Conservation (phyloP, 2,113 vertebrate species). For the Ciconia stormi region DNA sequence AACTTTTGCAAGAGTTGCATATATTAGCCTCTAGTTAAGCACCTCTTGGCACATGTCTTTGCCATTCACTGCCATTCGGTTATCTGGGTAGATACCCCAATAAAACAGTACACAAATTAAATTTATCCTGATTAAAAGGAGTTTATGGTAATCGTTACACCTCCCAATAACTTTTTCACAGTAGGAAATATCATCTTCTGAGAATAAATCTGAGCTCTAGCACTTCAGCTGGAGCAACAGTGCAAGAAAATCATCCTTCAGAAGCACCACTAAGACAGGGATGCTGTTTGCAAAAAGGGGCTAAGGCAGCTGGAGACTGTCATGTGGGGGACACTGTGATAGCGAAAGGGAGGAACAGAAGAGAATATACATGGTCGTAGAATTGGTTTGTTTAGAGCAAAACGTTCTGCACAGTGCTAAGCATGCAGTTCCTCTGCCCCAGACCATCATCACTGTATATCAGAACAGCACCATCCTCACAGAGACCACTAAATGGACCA, state of each 20-base stretch:
- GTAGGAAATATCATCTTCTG: not conserved
- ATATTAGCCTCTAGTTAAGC: slow-evolving; percentile 24
- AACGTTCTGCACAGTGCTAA: not conserved
- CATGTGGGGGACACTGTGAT: too few species aligned
- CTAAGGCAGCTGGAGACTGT: not conserved
- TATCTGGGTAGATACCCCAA: not conserved
- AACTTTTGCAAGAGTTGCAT: slow-evolving; percentile 18
- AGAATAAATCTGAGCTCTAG: not conserved
- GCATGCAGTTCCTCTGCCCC: not conserved
- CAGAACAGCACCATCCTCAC: not conserved
- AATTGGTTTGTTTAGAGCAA: not conserved
- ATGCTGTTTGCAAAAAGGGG: not conserved
- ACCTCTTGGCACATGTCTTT: slow-evolving; percentile 22
- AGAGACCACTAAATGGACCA: not conserved
- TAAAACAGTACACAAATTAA: slow-evolving; percentile 11
- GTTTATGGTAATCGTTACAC: not conserved
- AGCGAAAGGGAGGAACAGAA: not conserved
- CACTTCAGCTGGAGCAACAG: not conserved
- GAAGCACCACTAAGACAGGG: not conserved
- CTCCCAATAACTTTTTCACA: not conserved
- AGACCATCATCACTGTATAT: not conserved
- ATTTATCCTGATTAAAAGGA: not conserved
- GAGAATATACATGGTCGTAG: not conserved
- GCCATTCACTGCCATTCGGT: not conserved
- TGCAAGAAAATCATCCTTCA: not conserved